A percentile compares a stretch with the other conserved stretches of the same genome.
Evolutionary conservation across 1,140 invertebrate genomes (phyloP).

Genomic region (Subanguina moxae): DNA sequence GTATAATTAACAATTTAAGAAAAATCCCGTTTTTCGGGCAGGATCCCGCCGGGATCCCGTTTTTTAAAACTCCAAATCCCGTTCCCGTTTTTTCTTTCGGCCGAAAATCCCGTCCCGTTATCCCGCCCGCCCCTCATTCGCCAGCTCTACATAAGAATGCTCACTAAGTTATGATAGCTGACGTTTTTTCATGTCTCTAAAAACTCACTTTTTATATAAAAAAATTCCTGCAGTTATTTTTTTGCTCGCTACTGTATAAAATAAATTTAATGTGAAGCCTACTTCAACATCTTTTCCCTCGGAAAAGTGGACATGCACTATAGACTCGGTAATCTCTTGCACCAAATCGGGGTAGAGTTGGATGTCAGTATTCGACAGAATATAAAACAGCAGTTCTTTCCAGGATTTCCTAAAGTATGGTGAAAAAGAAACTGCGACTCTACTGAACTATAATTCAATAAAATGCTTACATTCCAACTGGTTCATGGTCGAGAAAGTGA

Average conservation of each 20-base stretch:
- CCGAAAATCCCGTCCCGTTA: no score
- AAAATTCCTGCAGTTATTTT: not conserved
- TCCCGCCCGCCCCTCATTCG: no score
- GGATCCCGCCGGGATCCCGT: no score
- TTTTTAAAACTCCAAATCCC: no score
- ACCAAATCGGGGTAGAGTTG: conserved; percentile 10
- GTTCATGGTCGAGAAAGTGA: conserved; percentile 11
- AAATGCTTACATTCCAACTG: conserved; percentile 17
- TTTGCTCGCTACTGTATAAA: not conserved
- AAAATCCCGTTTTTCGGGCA: no score
- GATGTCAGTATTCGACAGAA: conserved; percentile 18
- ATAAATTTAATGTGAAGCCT: not conserved
- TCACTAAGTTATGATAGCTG: no score
- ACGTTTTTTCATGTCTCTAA: no score
- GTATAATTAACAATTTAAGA: no score
- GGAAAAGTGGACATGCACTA: conserved; percentile 15
- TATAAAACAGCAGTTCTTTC: conserved; percentile 17
- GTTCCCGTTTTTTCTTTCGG: no score
- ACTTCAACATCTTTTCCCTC: conserved; percentile 18
- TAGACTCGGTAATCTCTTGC: conserved; percentile 16
- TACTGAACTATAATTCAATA: not conserved
- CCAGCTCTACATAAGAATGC: no score
- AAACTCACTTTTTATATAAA: no score
- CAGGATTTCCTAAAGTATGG: conserved; percentile 13
- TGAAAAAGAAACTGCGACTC: not conserved